Conservation (phyloP, 2,797 vertebrate genomes). For the Hozukius guyotensis region DNA sequence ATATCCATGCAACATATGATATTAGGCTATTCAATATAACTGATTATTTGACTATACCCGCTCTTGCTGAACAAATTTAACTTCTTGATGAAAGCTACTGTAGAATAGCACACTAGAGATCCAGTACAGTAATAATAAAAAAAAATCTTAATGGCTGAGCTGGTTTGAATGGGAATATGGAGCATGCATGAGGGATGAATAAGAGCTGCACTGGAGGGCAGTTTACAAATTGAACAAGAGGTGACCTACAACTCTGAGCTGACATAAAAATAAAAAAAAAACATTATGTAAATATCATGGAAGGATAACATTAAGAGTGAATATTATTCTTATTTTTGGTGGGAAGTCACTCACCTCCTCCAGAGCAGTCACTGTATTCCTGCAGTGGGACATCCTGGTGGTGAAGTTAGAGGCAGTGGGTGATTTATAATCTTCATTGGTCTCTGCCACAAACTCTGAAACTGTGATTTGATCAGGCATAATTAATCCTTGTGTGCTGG, state of each 20-base stretch:
- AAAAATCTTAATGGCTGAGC: neutral
- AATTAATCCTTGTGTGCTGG: conserved; percentile 49
- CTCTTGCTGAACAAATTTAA: neutral
- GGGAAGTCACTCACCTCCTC: conserved; percentile 90
- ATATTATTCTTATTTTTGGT: no score
- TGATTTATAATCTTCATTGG: conserved; percentile 98
- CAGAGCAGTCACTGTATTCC: conserved; percentile 94
- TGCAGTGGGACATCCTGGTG: conserved; percentile 96
- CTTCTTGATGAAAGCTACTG: neutral
- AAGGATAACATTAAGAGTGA: no score
- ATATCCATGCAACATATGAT: no score
- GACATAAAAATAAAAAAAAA: neutral
- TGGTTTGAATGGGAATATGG: neutral
- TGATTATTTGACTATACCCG: neutral
- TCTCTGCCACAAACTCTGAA: conserved; percentile 97
- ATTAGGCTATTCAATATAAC: neutral
- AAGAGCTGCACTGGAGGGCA: neutral
- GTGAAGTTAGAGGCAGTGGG: conserved; percentile 99
- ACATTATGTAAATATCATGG: neutral
- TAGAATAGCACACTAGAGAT: neutral
- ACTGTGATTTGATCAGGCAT: conserved; percentile 99
- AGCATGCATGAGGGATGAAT: neutral
- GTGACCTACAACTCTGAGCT: neutral
- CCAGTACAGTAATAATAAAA: neutral
- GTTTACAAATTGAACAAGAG: neutral